phyloP scores from a whole-genome alignment of 2,113 vertebrate genomes.

The Eretmochelys imbricata region DNA sequence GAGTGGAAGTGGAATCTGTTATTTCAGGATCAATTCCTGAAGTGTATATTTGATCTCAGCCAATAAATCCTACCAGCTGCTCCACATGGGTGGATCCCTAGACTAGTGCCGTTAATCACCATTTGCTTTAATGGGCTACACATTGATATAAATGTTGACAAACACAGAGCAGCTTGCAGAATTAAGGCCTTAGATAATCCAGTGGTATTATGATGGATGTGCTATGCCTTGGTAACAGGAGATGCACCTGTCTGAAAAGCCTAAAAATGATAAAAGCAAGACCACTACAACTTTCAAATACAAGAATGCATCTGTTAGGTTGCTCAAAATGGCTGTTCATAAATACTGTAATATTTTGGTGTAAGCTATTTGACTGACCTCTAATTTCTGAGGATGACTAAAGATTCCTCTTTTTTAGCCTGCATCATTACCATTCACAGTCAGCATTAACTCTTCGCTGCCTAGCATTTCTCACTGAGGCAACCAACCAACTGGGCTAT shows the following conservation, averaged over 20 bases:
- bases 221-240: not conserved
- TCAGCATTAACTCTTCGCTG: not conserved
- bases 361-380: not conserved
- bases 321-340: not conserved
- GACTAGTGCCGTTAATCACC: not conserved
- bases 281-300: not conserved
- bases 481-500: not conserved
- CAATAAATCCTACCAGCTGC: not conserved
- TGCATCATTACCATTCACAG: rapidly evolving
- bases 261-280: not conserved
- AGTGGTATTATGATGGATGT: not conserved
- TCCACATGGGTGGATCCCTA: not conserved
- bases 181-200: not conserved
- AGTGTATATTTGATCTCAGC: not conserved
- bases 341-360: not conserved
- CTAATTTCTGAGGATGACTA: not conserved
- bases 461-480: not conserved
- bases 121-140: not conserved
- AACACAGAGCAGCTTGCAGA: not conserved
- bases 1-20: not conserved
- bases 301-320: not conserved
- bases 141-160: not conserved
- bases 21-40: not conserved
- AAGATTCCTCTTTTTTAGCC: not conserved
- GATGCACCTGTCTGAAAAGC: rapidly evolving